Evolutionary conservation across 2,888 invertebrate genomes (phyloP), one percentile per base, ranked within the genome.

Genomic region (Auanema sp.): DNA sequence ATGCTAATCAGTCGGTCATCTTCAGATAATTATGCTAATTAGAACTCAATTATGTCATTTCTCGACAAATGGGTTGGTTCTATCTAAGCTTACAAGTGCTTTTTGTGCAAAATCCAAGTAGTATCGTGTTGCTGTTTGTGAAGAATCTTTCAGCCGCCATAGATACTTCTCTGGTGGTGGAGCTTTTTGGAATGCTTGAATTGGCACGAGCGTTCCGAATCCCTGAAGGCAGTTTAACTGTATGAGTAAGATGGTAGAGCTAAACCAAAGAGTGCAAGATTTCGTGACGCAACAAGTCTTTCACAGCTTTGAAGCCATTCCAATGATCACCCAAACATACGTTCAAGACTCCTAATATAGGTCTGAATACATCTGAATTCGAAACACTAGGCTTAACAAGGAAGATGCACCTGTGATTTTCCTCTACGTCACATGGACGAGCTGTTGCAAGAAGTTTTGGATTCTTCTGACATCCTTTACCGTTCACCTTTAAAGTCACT

Each of bases 231-330:
- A 33, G 8, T 33, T 33, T 33, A 18, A 10, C 21, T 47, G 21
- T 47, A 47, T 21, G 3, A 5, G 16, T 47, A 18, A 5, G 3
- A 47, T 47, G 47, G 47, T 47, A 43, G 11, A 43, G 43, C 43
- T 47, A 3, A 18, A 60, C 60, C 54, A 60, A 33, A 21, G 60
- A 14, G 21, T 60, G 60, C 1, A 60, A 33, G 25, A 60, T 60
- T 16, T 60, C 60, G 21, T 60, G 60, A 12, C 60, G 54, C n/a
- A 54, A 53, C 14, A 60, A 51, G 44, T 60, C 60, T 41, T 54
- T 54, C 3, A 33, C 47, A 14, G 60, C 42, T 11, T 25, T 18
- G 33, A 60, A 60, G 16, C 14, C n/a, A 6, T 49, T 23, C 60
- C 60, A 60, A 11, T 55, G 33, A 14, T 11, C 14, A 1, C 54